Evolutionary conservation across 2,113 vertebrate species (phyloP).

Genomic region (Phasianus colchicus): DNA sequence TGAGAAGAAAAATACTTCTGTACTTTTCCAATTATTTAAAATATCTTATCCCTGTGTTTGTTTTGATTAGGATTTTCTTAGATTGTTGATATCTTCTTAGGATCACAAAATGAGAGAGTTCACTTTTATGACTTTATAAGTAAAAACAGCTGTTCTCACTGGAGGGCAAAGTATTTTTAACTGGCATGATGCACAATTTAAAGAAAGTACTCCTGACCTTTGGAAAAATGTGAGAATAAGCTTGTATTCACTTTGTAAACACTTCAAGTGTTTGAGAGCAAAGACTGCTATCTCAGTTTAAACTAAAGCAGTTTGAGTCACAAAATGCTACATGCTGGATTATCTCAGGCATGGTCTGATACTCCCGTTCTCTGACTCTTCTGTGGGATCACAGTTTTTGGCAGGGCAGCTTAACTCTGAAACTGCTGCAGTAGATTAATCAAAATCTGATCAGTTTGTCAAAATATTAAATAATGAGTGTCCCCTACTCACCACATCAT

Average conservation of each 20-base stretch:
- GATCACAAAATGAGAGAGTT: neutral
- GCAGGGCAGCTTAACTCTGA: neutral
- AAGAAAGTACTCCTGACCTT: neutral
- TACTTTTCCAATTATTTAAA: neutral
- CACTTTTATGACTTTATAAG: neutral
- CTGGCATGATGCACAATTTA: neutral
- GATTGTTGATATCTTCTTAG: neutral
- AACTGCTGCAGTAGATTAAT: neutral
- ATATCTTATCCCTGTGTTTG: neutral
- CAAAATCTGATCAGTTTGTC: neutral
- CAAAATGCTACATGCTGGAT: neutral
- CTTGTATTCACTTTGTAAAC: neutral
- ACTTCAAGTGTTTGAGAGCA: neutral
- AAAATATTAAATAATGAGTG: too few relatives aligned
- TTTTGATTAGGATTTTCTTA: neutral
- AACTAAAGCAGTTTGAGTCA: rapidly evolving
- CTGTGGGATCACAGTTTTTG: neutral
- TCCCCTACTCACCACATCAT: neutral
- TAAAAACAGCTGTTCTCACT: neutral
- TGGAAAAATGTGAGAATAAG: neutral
- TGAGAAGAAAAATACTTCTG: neutral
- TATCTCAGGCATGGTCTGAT: neutral
- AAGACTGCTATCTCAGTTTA: neutral
- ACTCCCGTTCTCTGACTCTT: neutral
- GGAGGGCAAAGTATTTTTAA: neutral